Base-by-base conservation (phyloP, 2,113 vertebrate species). In the Mola mola region DNA sequence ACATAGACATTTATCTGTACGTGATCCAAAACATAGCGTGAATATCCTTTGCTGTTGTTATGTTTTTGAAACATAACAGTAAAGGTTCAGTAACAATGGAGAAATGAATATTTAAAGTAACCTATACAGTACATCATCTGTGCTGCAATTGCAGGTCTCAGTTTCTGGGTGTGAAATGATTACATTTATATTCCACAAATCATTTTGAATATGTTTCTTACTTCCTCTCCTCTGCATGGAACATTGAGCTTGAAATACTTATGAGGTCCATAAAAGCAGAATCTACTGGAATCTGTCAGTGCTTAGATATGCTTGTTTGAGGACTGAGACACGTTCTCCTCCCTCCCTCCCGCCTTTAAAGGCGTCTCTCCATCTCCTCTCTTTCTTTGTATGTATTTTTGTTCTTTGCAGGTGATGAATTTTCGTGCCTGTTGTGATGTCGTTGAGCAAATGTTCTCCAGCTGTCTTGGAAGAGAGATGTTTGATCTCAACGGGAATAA, bases 401-500 rank as follows among this genome's bases (percentile, higher is more conserved):
- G 37, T 50, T 38, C 41, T 53, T 55, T 28, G 37, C 56, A 59
- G 26, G 13, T 75, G 50, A 47, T 65, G 43, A 51, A 38, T 49
- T 48, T 9, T 36, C 13, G 19, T 26, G 63, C 34, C 56, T 52
- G 47, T 67, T 66, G 26, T 66, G 46, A 49, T 47, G 62, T 53
- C 67, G 56, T 49, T 59, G 52, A 59, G 36, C 37, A 59, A 70
- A 67, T 67, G 10, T 28, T 26, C 44, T 33, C 20, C 2, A 13
- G 20, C 64, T 68, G 51, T 58, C 73, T 53, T 44, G 17, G 53
- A 69, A 75, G 24, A 66, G 31, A 52, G 20, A 77, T 51, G 20
- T 65, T 68, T 57, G 40, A 66, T 76, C 48, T 67, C 75, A 53
- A 56, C 37, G 71, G 71, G 51, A 72, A 55, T 71, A 66, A 69